phyloP scores from a whole-genome alignment of 2,888 invertebrate genomes.

The Drosophila mayaguana region DNA sequence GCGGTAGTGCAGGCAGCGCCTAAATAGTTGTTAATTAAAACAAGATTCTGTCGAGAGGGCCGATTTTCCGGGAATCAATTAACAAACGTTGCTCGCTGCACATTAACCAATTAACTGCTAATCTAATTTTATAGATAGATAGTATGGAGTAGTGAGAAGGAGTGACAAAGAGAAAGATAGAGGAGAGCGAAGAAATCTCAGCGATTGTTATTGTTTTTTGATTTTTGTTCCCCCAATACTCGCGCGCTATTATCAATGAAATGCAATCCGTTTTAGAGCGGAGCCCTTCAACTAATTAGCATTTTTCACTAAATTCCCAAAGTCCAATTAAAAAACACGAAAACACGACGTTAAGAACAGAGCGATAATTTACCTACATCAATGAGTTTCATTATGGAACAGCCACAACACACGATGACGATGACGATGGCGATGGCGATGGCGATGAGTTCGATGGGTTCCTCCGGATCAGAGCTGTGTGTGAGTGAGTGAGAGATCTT shows the following conservation, averaged over 20 bases:
- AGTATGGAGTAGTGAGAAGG: slow-evolving; percentile 6
- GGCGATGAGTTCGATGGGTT: slow-evolving; percentile 21
- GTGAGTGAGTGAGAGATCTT: slow-evolving; percentile 62
- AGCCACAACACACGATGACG: slow-evolving; percentile 49
- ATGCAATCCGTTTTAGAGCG: slow-evolving; percentile 65
- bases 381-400: slow-evolving; percentile 81
- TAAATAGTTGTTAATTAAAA: slow-evolving; percentile 81
- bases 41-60: slow-evolving; percentile 46
- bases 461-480: slow-evolving; percentile 15
- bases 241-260: slow-evolving; percentile 74
- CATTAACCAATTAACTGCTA: slow-evolving; percentile 82
- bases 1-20: slow-evolving; percentile 31
- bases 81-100: slow-evolving; percentile 81
- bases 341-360: slow-evolving; percentile 82
- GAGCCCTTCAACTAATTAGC: slow-evolving; percentile 82
- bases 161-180: not conserved
- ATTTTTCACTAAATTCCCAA: slow-evolving; percentile 84
- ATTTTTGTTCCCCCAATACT: slow-evolving; percentile 43
- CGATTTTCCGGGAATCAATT: slow-evolving; percentile 74
- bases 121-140: slow-evolving; percentile 80
- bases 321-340: slow-evolving; percentile 84
- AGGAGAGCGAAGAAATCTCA: slow-evolving; percentile 40
- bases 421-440: slow-evolving; percentile 16
- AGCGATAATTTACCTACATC: slow-evolving; percentile 85
- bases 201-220: slow-evolving; percentile 43